phyloP scores from a whole-genome alignment of 2,113 vertebrate genomes.

The Hippolais icterina region DNA sequence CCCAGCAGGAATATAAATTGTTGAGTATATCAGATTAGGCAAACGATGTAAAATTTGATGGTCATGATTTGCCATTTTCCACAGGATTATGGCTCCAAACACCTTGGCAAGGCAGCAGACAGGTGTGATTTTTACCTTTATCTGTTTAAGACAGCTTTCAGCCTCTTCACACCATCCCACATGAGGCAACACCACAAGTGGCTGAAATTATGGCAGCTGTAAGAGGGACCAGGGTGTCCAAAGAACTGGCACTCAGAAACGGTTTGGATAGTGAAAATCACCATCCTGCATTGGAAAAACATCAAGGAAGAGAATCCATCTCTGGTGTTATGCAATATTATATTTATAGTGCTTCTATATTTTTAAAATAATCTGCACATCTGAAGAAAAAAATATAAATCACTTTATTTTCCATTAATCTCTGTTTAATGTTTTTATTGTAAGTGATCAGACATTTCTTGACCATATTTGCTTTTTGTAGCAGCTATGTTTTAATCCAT shows the following conservation, averaged over 20 bases:
- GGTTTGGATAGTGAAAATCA: not conserved
- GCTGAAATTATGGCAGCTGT: not conserved
- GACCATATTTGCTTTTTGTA: not conserved
- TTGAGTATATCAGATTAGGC: not conserved
- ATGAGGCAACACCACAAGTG: too few relatives aligned
- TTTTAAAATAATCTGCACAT: not conserved
- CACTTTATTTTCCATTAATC: not conserved
- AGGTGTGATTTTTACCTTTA: accelerated
- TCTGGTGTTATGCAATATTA: accelerated
- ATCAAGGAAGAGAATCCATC: not conserved
- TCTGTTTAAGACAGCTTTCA: not conserved
- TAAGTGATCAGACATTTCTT: not conserved
- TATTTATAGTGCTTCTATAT: not conserved
- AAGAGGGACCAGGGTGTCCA: not conserved
- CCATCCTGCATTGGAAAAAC: not conserved
- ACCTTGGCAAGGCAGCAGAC: not conserved
- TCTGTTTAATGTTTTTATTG: accelerated
- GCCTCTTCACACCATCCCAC: not conserved
- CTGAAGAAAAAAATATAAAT: not conserved
- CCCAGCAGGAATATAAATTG: not conserved
- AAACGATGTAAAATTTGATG: not conserved
- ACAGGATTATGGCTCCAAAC: not conserved
- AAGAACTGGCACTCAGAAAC: not conserved
- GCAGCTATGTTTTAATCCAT: not conserved
- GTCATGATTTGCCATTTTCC: not conserved